Base-by-base conservation (phyloP, 2,113 vertebrate genomes). In the Nothoprocta pentlandii region DNA sequence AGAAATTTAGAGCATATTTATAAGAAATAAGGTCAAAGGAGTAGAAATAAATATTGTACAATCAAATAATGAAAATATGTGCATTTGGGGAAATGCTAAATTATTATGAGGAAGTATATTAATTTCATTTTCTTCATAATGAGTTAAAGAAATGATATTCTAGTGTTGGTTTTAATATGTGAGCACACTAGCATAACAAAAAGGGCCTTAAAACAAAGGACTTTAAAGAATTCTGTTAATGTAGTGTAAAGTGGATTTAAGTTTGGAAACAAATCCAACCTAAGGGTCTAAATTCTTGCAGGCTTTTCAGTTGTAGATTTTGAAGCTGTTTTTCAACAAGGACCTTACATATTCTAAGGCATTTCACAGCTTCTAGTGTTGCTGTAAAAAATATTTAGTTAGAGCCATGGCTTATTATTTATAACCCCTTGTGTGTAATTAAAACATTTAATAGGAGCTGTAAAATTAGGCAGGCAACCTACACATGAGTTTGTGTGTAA, bases 391-490 rank as follows among this genome's bases (percentile, higher is more conserved):
- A 83, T 78, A 89, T 73, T 95, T 84, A 77, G 34, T 93, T 84
- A 71, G 41, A 17, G 96, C 93, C 97, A 58, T 91, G 56, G 30
- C 34, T 84, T 94, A 92, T 96, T 94, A 97, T 95, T 97, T 96
- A 93, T 91, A 95, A 42, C 8, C 7, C 51, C 86, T 77, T 95
- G 44, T 39, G 51, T 91, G n/a, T 77, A 97, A 96, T 96, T 97
- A 95, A 95, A 95, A 32, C 28, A 90, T 92, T 95, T 92, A 94
- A 75, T 88, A 93, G 53, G 36, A 42, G 41, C 46, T 92, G 73
- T 91, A 95, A 96, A 95, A 95, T 96, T 96, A 96, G 90, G 47
- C 36, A 88, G 51, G 70, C 49, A 93, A 82, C 14, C 47, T 74
- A 85, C 56, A 16, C n/a, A 58, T 71, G 5, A 79, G 39, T 49